A percentile compares a stretch with the other conserved stretches of the same genome.
Evolutionary conservation across 2,113 vertebrate species (phyloP).

Genomic region (Clinocottus analis): DNA sequence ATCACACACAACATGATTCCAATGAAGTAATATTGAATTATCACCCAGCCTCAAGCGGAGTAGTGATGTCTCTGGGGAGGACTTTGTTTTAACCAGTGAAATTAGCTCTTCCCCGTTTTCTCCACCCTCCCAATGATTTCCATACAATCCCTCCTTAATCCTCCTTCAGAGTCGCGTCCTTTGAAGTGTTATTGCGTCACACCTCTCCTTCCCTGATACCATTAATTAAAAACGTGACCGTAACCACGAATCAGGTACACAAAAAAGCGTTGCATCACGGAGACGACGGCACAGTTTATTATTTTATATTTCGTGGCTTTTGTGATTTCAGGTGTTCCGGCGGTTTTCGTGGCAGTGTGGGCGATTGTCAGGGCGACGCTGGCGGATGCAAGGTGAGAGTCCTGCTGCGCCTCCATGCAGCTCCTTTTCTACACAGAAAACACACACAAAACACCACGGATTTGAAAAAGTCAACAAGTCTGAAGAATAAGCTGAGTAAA

Average conservation of each 20-base stretch:
- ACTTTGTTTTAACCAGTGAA: too few species aligned
- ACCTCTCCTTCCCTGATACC: not conserved
- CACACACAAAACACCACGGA: not conserved
- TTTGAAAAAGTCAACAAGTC: not conserved
- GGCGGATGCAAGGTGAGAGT: slow-evolving; percentile 88
- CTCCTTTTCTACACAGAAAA: not conserved
- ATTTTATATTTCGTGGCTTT: slow-evolving; percentile 36
- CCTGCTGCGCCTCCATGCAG: not conserved
- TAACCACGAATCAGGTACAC: not conserved
- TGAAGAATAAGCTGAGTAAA: not conserved
- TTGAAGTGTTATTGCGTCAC: not conserved
- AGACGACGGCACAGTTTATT: not conserved
- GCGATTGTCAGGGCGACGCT: slow-evolving; percentile 85
- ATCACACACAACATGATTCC: too few species aligned
- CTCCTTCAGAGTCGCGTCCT: not conserved
- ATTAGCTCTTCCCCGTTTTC: not conserved
- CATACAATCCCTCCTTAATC: not conserved
- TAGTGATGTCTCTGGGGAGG: too few species aligned
- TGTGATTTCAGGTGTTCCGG: slow-evolving; percentile 86
- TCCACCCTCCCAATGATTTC: too few species aligned
- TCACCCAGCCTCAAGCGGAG: too few species aligned
- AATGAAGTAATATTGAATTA: too few species aligned
- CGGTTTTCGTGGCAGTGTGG: slow-evolving; percentile 88
- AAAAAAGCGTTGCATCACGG: not conserved
- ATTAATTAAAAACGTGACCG: not conserved